phyloP scores from a whole-genome alignment of 2,113 vertebrate genomes.

The Mormoops blainvillei region DNA sequence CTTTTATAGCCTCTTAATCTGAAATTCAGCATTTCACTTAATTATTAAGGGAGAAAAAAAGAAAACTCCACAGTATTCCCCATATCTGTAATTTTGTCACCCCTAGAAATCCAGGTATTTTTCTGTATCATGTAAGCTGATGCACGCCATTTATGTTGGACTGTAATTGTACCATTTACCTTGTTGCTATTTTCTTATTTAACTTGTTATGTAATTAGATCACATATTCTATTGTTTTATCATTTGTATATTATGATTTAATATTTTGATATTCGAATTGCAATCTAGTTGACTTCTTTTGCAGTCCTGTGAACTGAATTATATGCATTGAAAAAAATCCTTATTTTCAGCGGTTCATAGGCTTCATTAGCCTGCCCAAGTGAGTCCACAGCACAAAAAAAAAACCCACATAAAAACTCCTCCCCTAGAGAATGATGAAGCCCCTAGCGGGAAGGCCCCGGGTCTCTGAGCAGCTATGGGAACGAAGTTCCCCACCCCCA shows the following conservation, averaged over 20 bases:
- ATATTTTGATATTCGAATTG: constrained; percentile 16
- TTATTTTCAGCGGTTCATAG: not conserved
- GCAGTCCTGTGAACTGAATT: not conserved
- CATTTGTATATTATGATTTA: not conserved
- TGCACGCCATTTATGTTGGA: not conserved
- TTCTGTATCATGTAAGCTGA: not conserved
- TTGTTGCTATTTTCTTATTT: not conserved
- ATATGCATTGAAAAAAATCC: not conserved
- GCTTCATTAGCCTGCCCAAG: not conserved
- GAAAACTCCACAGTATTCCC: not conserved
- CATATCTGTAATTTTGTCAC: not conserved
- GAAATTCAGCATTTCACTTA: not conserved
- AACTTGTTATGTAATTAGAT: not conserved
- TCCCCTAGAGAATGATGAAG: not conserved
- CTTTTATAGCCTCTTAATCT: constrained; percentile 1
- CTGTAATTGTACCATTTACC: not conserved
- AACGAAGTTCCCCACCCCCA: not conserved
- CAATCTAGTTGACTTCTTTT: not conserved
- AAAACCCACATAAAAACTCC: not conserved
- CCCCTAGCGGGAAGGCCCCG: not conserved
- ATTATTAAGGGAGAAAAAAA: not conserved
- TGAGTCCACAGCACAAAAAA: not conserved
- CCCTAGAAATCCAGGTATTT: not conserved
- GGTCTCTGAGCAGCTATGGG: not conserved
- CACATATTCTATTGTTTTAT: not conserved